phyloP scores from a whole-genome alignment of 2,797 vertebrate species.

The Adelosebastes latens region DNA sequence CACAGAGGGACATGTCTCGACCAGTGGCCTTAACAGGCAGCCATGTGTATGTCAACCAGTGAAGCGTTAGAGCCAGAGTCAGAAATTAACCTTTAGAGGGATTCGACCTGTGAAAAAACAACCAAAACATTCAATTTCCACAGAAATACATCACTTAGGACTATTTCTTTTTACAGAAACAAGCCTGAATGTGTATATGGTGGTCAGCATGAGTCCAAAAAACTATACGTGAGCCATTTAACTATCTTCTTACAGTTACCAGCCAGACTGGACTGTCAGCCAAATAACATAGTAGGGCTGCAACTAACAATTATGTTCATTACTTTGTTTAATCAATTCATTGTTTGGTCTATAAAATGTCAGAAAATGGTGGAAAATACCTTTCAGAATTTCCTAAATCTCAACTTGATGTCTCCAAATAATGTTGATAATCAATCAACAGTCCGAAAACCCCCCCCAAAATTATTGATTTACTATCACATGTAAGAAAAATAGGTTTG shows the following conservation, averaged over 20 bases:
- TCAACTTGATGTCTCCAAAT: not conserved
- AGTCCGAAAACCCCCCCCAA: not conserved
- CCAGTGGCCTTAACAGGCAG: constrained; percentile 19
- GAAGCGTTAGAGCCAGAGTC: not conserved
- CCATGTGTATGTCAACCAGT: not conserved
- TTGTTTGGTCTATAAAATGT: not conserved
- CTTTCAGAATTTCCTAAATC: not conserved
- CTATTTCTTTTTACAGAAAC: not conserved
- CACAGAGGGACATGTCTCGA: constrained; percentile 24
- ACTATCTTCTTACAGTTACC: not conserved
- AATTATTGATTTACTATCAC: not conserved
- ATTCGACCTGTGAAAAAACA: not conserved
- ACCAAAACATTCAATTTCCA: not conserved
- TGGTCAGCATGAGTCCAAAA: not conserved
- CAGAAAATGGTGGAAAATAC: not conserved
- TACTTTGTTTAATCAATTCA: not conserved
- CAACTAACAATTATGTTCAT: not conserved
- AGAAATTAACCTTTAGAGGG: not conserved
- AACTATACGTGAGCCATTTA: not conserved
- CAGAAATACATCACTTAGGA: not conserved
- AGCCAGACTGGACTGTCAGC: not conserved
- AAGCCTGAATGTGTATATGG: too few species aligned
- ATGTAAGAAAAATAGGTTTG: not conserved
- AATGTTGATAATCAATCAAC: not conserved
- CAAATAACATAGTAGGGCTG: not conserved